Percentiles rank a stretch among this genome's conserved stretches.
Evolutionary conservation across 2,113 vertebrate species (phyloP).

Genomic region (Centropus unirufus): DNA sequence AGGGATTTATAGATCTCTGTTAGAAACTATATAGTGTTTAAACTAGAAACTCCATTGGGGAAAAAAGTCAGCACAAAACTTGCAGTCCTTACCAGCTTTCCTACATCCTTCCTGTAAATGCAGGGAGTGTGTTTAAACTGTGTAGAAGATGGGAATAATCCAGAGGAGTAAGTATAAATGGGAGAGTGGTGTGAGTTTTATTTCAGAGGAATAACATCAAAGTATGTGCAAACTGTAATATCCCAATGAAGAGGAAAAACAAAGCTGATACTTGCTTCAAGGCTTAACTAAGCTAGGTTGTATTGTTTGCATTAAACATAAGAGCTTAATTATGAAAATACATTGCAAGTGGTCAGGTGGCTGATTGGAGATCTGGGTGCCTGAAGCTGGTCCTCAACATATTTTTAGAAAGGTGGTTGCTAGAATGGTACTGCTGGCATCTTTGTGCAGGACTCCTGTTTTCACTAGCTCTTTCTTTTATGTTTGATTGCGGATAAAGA

Average conservation of each 20-base stretch:
- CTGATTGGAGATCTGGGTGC: not conserved
- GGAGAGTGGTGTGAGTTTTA: not conserved
- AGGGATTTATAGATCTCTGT: not conserved
- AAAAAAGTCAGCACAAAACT: not conserved
- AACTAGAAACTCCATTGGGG: not conserved
- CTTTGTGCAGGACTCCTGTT: not conserved
- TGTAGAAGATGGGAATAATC: not conserved
- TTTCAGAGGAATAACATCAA: not conserved
- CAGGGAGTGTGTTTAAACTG: not conserved
- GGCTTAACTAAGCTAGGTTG: not conserved
- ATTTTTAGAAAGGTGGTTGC: not conserved
- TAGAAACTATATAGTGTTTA: not conserved
- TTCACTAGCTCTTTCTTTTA: not conserved
- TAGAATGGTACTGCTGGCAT: not conserved
- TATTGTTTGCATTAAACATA: not conserved
- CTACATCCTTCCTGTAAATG: not conserved
- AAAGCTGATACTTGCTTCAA: not conserved
- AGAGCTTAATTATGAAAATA: not conserved
- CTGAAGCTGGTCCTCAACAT: not conserved
- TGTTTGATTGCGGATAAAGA: not conserved
- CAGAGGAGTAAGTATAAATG: not conserved
- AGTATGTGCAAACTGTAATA: not conserved
- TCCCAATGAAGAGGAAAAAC: not conserved
- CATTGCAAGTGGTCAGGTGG: accelerated
- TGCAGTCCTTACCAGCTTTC: not conserved